A percentile compares a stretch with the other conserved stretches of the same genome.
Evolutionary conservation across 2,797 vertebrate genomes (phyloP).

Genomic region (Sylvia borin): DNA sequence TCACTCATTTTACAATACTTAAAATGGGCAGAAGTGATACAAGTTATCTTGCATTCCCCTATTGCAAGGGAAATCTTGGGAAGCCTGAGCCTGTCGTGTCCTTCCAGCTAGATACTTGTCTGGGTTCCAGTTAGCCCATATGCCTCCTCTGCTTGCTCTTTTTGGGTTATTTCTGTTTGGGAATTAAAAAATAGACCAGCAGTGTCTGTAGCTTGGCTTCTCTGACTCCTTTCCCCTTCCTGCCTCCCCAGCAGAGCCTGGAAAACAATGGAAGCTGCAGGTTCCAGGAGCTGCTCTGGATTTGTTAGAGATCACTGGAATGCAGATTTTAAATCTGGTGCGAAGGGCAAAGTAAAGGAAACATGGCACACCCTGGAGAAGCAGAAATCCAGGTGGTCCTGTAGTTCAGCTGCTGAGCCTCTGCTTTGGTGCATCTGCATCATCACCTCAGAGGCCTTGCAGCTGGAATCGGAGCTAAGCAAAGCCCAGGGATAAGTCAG

Average conservation of each 20-base stretch:
- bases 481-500: fast-evolving
- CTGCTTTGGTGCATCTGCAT: background rate
- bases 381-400: background rate
- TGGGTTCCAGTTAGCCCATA: background rate
- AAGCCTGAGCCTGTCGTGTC: background rate
- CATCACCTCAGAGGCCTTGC: background rate
- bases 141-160: background rate
- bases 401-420: background rate
- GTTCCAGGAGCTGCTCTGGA: background rate
- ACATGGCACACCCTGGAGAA: background rate
- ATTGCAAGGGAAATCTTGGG: background rate
- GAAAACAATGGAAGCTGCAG: background rate
- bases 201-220: background rate
- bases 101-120: background rate
- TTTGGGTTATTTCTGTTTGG: background rate
- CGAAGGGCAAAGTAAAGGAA: background rate
- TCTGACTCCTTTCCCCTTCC: background rate
- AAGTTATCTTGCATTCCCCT: background rate
- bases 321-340: background rate
- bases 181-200: background rate
- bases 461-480: background rate
- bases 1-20: background rate
- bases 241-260: background rate
- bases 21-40: background rate
- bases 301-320: background rate